Conservation (phyloP, 2,797 vertebrate species). For the Oryzias sinensis region DNA sequence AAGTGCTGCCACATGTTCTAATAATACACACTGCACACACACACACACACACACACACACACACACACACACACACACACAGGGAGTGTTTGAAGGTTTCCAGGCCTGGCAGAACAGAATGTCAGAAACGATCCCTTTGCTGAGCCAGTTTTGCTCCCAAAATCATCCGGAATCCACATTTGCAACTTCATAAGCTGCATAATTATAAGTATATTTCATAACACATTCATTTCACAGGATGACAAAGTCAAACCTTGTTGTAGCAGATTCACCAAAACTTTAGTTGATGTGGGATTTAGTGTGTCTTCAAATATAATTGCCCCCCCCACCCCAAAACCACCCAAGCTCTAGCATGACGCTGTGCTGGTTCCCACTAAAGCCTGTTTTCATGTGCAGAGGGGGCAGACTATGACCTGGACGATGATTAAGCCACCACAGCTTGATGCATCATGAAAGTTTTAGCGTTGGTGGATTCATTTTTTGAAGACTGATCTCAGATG, state of each 20-base stretch:
- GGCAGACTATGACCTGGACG: neutral
- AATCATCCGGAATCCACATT: neutral
- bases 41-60: slow-evolving; percentile 10
- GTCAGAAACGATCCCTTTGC: slow-evolving; percentile 8
- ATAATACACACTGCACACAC: slow-evolving; percentile 51
- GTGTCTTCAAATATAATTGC: too few relatives aligned
- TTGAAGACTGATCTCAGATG: neutral
- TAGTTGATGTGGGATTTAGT: too few relatives aligned
- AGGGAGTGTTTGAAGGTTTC: slow-evolving; percentile 30
- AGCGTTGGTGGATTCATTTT: neutral
- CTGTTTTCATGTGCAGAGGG: too few relatives aligned
- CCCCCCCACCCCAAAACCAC: too few relatives aligned
- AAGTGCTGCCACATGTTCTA: slow-evolving; percentile 79
- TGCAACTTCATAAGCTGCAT: neutral
- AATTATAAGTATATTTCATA: neutral
- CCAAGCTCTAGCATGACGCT: neutral
- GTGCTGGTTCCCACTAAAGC: neutral
- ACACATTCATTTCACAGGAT: neutral
- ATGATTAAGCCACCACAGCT: neutral
- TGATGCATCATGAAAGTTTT: neutral
- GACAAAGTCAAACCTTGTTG: too few relatives aligned
- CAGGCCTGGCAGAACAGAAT: slow-evolving; percentile 5
- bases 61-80: neutral
- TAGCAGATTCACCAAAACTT: neutral
- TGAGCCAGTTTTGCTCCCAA: neutral